Percentiles rank a stretch among this genome's conserved stretches.
Evolutionary conservation across 2,888 invertebrate genomes (phyloP).

Genomic region (Heteromyza rotundicornis): DNA sequence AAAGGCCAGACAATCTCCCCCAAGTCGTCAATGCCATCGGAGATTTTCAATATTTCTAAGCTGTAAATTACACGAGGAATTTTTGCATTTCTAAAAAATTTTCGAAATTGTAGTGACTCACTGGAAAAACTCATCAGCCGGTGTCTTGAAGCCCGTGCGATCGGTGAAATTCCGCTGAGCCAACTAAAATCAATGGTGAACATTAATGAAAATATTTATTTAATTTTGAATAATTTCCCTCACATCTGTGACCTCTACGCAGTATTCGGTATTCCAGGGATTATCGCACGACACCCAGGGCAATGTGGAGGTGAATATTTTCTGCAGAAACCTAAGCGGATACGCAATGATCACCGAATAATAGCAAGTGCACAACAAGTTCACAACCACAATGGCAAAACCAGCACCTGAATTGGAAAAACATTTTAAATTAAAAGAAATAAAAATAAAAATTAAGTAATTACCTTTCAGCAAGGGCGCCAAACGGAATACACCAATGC

Average conservation of each 20-base stretch:
- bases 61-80: conserved; percentile 63
- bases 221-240: conserved; percentile 13
- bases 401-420: conserved; percentile 74
- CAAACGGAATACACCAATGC: conserved; percentile 80
- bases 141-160: conserved; percentile 63
- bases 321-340: conserved; percentile 78
- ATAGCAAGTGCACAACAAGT: conserved; percentile 80
- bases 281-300: conserved; percentile 83
- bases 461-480: conserved; percentile 86
- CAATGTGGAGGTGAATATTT: conserved; percentile 70
- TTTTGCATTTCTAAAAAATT: not conserved
- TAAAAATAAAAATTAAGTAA: not conserved
- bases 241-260: conserved; percentile 63
- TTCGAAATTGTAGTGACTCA: conserved; percentile 60
- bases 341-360: conserved; percentile 87
- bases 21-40: conserved; percentile 74
- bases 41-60: conserved; percentile 78
- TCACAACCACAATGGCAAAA: conserved; percentile 80
- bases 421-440: no score
- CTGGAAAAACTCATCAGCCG: conserved; percentile 86
- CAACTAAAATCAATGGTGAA: conserved; percentile 28
- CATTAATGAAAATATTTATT: not conserved
- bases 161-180: conserved; percentile 36
- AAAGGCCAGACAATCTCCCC: conserved; percentile 84
- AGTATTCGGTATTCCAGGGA: conserved; percentile 81